Percentiles rank a stretch among this genome's conserved stretches.
These are phyloP conservation scores for Xenus cinereus DNA, from an alignment of 2,113 vertebrate genomes.

Conservation along the genomic window DNA sequence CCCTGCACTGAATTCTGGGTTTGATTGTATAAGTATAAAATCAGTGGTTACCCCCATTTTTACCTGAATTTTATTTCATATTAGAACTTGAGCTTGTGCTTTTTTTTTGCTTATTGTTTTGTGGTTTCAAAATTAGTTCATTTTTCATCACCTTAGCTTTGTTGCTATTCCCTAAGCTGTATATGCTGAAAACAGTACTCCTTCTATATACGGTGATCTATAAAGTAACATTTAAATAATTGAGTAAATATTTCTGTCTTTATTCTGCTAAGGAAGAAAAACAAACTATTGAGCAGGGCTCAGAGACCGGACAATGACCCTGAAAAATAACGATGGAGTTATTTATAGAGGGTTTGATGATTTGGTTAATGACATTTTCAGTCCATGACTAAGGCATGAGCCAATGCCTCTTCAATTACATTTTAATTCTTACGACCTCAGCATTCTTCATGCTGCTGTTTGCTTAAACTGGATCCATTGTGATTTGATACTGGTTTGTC, in stretches of 20 bases:
- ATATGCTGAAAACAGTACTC: neutral
- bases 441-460: neutral
- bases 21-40: neutral
- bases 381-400: neutral
- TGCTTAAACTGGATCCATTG: neutral
- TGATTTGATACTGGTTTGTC: neutral
- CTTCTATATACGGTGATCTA: neutral
- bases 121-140: neutral
- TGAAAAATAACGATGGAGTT: neutral
- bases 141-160: neutral
- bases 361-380: slow-evolving; percentile 3
- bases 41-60: neutral
- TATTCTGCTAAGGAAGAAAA: neutral
- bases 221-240: neutral
- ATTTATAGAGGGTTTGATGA: neutral
- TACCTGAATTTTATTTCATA: neutral
- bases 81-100: neutral
- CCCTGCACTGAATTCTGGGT: neutral
- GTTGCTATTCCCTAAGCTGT: neutral
- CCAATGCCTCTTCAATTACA: neutral
- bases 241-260: neutral
- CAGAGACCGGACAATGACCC: neutral
- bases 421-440: neutral
- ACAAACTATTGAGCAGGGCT: neutral
- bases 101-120: neutral